Evolutionary conservation across 2,113 vertebrate genomes (phyloP), one percentile per base, ranked within the genome.

Genomic region (Corythaixoides concolor): DNA sequence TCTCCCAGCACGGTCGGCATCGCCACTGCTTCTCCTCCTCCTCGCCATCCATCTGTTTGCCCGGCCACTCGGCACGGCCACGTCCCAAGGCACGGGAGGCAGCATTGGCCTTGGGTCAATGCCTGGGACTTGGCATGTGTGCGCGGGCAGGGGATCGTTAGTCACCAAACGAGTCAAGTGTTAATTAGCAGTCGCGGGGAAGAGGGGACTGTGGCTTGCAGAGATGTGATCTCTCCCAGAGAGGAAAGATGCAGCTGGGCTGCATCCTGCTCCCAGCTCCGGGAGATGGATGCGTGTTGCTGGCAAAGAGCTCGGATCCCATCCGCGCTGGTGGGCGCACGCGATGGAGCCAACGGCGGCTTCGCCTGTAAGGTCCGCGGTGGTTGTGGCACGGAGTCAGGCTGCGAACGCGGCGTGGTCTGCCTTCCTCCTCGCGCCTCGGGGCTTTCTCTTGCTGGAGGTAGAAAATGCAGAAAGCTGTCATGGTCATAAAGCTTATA

Each of bases 1-100:
- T 74, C 80, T 77, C 88, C 53, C 66, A 50, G 70, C 69, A 78
- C 52, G 9, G 11, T 58, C 70, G 24, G 90, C 73, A 17, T 45
- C 74, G 73, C 82, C 19, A 20, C 53, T 33, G 43, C 72, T 88
- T 50, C 72, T 88, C 77, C 53, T 95, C 30, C 64, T 52, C 62
- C 75, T 80, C 5, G 0, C 63, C 9, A 10, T 58, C 96, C 96
- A 93, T 97, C 98, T 97, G 96, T 73, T 56, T 21, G 35, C 67
- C 22, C 2, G 7, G 49, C 66, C 19, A 4, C 80, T 78, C 53
- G 41, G 41, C 41, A 43, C 8, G 2, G 58, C 74, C 12, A 6
- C 69, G 11, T 39, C 73, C 30, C 7, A 17, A 81, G 62, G 74
- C 6, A 1, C 19, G 9, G 55, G 80, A 81, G 76, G 66, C n/a